Evolutionary conservation across 1,140 invertebrate species (phyloP).

Genomic region (Phymorhynchus buccinoides): DNA sequence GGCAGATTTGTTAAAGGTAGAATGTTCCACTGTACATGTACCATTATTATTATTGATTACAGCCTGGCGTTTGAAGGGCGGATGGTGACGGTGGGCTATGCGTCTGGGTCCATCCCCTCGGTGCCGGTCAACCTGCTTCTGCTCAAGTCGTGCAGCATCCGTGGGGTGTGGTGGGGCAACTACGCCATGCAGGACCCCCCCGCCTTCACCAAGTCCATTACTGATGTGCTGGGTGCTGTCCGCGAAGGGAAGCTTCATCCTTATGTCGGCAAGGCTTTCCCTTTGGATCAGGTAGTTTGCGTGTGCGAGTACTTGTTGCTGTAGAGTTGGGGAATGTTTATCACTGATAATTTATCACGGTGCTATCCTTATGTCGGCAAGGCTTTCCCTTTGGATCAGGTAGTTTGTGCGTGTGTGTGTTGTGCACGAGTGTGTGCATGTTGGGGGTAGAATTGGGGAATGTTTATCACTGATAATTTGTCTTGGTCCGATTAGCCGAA

Average conservation of each 20-base stretch:
- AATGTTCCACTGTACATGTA: too few species aligned
- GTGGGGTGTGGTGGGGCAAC: slow-evolving; percentile 58
- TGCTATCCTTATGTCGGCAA: not conserved
- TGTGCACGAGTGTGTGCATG: too few species aligned
- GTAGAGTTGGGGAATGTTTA: not conserved
- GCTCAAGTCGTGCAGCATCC: slow-evolving; percentile 54
- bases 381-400: too few species aligned
- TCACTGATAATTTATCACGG: not conserved
- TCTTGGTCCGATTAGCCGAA: slow-evolving; percentile 29
- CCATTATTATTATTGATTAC: too few species aligned
- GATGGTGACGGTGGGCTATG: slow-evolving; percentile 57
- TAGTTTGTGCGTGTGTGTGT: too few species aligned
- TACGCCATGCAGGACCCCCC: slow-evolving; percentile 41
- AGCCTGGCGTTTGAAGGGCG: slow-evolving; percentile 59
- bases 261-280: slow-evolving; percentile 50
- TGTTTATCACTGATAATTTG: too few species aligned
- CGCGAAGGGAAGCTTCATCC: slow-evolving; percentile 45
- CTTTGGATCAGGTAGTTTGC: slow-evolving; percentile 52
- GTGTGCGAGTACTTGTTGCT: not conserved
- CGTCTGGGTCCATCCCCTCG: slow-evolving; percentile 57
- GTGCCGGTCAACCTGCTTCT: slow-evolving; percentile 58
- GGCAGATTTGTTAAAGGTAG: too few species aligned
- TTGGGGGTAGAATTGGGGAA: too few species aligned
- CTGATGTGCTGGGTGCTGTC: slow-evolving; percentile 39
- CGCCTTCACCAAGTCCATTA: slow-evolving; percentile 50